Percentiles rank a stretch among this genome's conserved stretches.
Evolutionary conservation across 1,140 invertebrate genomes (phyloP).

Genomic region (Drosophila teissieri): DNA sequence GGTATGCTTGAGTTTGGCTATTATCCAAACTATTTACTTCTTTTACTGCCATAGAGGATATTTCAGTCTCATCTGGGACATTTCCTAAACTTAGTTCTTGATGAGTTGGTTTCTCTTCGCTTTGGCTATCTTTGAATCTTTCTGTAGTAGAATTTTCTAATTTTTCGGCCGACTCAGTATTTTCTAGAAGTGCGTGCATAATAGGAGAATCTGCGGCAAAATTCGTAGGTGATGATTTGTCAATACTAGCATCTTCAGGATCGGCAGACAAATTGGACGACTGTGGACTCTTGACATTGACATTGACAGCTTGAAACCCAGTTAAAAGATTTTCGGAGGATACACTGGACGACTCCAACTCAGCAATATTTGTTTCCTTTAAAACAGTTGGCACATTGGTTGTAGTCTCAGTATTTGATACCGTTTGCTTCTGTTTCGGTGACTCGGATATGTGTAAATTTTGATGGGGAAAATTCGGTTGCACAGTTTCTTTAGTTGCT

Average conservation of each 20-base stretch:
- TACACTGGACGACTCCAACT: not conserved
- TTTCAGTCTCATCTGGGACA: slow-evolving; percentile 55
- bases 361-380: slow-evolving; percentile 6
- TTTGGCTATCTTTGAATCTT: not conserved
- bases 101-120: not conserved
- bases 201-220: not conserved
- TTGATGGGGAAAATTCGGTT: slow-evolving; percentile 16
- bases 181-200: not conserved
- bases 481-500: slow-evolving; percentile 20
- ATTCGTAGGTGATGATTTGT: not conserved
- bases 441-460: slow-evolving; percentile 11
- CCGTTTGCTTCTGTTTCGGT: slow-evolving; percentile 1
- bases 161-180: not conserved
- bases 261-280: not conserved
- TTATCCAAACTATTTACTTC: slow-evolving; percentile 12
- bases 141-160: not conserved
- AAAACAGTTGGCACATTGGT: not conserved
- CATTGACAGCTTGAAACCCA: not conserved
- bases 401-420: slow-evolving; percentile 21
- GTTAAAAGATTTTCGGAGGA: not conserved
- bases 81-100: slow-evolving; percentile 10
- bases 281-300: not conserved
- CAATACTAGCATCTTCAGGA: not conserved
- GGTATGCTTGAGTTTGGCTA: not conserved
- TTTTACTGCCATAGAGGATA: slow-evolving; percentile 12